Evolutionary conservation across 1,140 invertebrate genomes (phyloP), one percentile per base, ranked within the genome.

Genomic region (Phthorimaea operculella): DNA sequence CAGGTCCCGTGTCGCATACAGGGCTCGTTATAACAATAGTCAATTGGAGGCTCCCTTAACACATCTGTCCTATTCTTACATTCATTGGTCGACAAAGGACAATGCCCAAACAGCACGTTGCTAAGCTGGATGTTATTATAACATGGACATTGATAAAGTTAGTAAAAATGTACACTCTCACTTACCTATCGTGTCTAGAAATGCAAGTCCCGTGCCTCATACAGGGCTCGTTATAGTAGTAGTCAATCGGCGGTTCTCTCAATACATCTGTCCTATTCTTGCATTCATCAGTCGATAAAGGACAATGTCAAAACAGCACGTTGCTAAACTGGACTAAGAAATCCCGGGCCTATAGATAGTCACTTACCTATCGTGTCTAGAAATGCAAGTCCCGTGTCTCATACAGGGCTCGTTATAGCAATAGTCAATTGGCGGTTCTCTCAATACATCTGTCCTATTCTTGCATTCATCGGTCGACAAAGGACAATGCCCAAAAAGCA

Each of bases 1-100:
- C 94, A 95, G 55, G 88, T 90, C 54, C 94, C 94, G 74, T 92
- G 92, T 64, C 89, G 88, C 89, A 93, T 90, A 80, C 94, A 96
- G 8, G 94, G 93, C 68, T 93, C 92, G 70, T 90, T 89, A 60
- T 89, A 84, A 75, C 94, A 96, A 67, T 89, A 89, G 80, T 94
- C 92, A 57, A 88, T 87, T 17, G 87, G 84, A 51, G 83, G 83
- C 34, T 81, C 79, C 15, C 87, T 80, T n/a, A 89, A 64, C 0
- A 87, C 76, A 58, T 89, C 88, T 54, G 79, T 81, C 52, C 80
- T 70, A 53, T 86, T 83, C 54, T 90, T 84, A 93, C 93, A 94
- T 67, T 88, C 87, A 67, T 89, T 89, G 3, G 84, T 87, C 10
- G 90, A 88, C 44, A 93, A 83, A 0, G 93, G 92, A 76, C 94